These are phyloP conservation scores for Pristiophorus japonicus DNA, from an alignment of 2,113 vertebrate species.

Conservation along the genomic window DNA sequence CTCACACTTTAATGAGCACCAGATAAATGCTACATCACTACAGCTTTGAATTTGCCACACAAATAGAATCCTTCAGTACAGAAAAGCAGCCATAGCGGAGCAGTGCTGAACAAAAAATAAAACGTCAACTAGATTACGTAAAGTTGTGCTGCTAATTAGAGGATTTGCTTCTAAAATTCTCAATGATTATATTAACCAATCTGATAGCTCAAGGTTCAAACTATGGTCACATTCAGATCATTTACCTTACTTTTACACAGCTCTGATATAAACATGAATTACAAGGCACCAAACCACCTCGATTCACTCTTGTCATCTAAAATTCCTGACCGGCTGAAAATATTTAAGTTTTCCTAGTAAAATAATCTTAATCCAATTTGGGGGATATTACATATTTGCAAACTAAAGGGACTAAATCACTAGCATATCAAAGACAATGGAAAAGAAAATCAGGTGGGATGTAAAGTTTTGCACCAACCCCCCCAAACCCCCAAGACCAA, in stretches of 20 bases:
- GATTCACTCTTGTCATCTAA: background rate
- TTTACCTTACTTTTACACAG: background rate
- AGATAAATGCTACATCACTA: background rate
- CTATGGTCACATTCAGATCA: background rate
- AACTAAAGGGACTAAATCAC: background rate
- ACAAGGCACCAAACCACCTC: background rate
- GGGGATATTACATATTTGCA: background rate
- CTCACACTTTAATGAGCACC: slow-evolving; percentile 22
- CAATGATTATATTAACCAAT: background rate
- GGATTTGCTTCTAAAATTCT: slow-evolving; percentile 12
- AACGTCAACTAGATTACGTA: background rate
- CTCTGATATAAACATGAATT: background rate
- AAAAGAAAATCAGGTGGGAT: background rate
- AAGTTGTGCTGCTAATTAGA: background rate
- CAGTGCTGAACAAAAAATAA: background rate
- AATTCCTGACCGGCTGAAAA: background rate
- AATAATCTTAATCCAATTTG: background rate
- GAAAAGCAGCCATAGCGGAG: background rate
- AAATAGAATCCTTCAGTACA: background rate
- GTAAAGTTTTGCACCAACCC: background rate
- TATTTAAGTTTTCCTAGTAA: background rate
- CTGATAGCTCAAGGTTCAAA: background rate
- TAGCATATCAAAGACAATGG: background rate
- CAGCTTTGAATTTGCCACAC: background rate
- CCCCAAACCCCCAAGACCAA: too few species aligned